Evolutionary conservation across 1,140 invertebrate genomes (phyloP).

Genomic region (Megalonaias nervosa): DNA sequence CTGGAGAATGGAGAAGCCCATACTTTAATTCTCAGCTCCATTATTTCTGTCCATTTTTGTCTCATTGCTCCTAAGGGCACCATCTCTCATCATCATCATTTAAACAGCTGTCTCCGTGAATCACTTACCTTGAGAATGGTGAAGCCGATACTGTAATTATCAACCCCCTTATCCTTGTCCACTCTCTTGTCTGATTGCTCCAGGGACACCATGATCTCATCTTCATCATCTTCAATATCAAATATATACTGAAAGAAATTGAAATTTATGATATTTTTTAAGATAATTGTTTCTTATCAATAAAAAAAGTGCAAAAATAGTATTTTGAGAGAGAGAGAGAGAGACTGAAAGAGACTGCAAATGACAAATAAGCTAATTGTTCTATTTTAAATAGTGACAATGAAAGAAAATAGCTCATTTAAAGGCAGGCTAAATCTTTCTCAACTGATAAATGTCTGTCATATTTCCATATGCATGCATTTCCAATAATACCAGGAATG

Average conservation of each 20-base stretch:
- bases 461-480: too few species aligned
- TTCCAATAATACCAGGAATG: too few species aligned
- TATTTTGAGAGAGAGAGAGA: too few species aligned
- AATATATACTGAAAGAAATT: conserved; percentile 55
- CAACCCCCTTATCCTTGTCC: conserved; percentile 81
- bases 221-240: conserved; percentile 51
- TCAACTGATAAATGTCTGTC: too few species aligned
- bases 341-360: too few species aligned
- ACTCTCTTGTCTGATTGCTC: conserved; percentile 89
- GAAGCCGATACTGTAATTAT: conserved; percentile 95
- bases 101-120: not conserved
- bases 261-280: too few species aligned
- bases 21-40: conserved; percentile 93
- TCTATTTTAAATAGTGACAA: too few species aligned
- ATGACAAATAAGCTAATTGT: too few species aligned
- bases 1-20: conserved; percentile 95
- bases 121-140: conserved; percentile 86
- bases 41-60: conserved; percentile 82
- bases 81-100: conserved; percentile 50
- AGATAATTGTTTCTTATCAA: too few species aligned
- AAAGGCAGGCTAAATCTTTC: too few species aligned
- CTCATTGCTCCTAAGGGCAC: conserved; percentile 81
- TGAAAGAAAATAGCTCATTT: too few species aligned
- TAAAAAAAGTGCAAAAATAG: too few species aligned
- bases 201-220: conserved; percentile 71